Conservation (phyloP, 2,888 invertebrate genomes). For the Parnassius apollo region DNA sequence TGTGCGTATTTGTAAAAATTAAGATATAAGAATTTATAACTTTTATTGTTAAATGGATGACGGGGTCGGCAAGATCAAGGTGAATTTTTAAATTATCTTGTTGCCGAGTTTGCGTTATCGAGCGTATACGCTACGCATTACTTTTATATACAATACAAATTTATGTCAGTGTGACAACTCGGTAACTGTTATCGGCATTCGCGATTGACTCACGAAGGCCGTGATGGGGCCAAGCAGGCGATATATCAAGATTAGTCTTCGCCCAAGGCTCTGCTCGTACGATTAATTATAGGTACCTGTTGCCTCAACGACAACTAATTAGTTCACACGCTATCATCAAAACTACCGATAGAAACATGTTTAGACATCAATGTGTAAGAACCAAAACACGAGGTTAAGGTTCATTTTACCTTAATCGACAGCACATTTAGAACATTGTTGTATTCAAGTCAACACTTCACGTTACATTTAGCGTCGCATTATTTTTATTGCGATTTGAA, state of each 20-base stretch:
- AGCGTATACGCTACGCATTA: slow-evolving; percentile 51
- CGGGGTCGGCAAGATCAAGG: slow-evolving; percentile 50
- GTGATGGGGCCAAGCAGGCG: slow-evolving; percentile 61
- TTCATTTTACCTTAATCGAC: too few relatives aligned
- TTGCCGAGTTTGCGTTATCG: slow-evolving; percentile 62
- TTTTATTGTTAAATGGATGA: slow-evolving; percentile 24
- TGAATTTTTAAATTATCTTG: slow-evolving; percentile 58
- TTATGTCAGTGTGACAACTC: slow-evolving; percentile 76
- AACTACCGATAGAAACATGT: too few relatives aligned
- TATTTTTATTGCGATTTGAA: slow-evolving; percentile 25
- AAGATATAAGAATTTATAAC: slow-evolving; percentile 19
- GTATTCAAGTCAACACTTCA: slow-evolving; percentile 6
- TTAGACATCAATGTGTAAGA: too few relatives aligned
- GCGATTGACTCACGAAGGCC: slow-evolving; percentile 63
- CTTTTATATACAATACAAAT: slow-evolving; percentile 72
- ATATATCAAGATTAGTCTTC: slow-evolving; percentile 22
- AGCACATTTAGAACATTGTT: too few relatives aligned
- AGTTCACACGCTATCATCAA: too few relatives aligned
- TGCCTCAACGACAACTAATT: not conserved
- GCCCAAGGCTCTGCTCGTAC: slow-evolving; percentile 5
- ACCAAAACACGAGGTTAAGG: too few relatives aligned
- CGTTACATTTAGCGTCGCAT: slow-evolving; percentile 19
- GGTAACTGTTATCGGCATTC: slow-evolving; percentile 71
- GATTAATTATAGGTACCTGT: slow-evolving; percentile 2
- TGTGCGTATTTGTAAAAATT: slow-evolving; percentile 13